Conservation (phyloP, 2,888 invertebrate species). For the Piscicola geometra region DNA sequence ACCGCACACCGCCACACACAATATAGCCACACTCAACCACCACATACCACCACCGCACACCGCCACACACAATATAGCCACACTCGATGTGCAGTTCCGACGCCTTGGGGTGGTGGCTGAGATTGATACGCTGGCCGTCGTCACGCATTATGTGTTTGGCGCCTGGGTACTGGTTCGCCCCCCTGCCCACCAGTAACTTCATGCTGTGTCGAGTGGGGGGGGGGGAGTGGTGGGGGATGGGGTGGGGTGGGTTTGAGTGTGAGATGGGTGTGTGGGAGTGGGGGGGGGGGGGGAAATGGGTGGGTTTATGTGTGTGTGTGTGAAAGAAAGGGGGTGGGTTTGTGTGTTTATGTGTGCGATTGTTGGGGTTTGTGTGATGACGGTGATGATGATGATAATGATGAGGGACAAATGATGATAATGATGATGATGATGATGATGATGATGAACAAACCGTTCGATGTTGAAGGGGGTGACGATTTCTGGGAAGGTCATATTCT, state of each 20-base stretch:
- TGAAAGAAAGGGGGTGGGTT: too few relatives aligned
- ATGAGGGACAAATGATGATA: too few relatives aligned
- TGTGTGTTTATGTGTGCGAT: too few relatives aligned
- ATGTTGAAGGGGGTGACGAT: constrained; percentile 98
- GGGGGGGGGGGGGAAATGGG: neutral
- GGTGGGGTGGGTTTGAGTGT: neutral
- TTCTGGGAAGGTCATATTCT: constrained; percentile 98
- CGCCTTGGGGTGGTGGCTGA: constrained; percentile 91
- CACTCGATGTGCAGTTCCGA: constrained; percentile 55
- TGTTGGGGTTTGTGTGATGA: too few relatives aligned
- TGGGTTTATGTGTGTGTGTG: too few relatives aligned
- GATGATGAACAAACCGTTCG: too few relatives aligned
- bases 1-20: neutral
- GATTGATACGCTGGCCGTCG: constrained; percentile 95
- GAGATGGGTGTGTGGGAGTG: neutral
- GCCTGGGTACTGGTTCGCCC: constrained; percentile 96
- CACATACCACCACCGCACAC: neutral
- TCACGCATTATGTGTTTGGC: constrained; percentile 98
- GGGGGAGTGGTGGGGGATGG: neutral
- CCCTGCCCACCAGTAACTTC: constrained; percentile 87
- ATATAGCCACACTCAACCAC: neutral
- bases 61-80: constrained; percentile 52
- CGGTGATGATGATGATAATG: too few relatives aligned
- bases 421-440: too few relatives aligned
- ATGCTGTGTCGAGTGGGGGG: constrained; percentile 58